Evolutionary conservation across 2,888 invertebrate species (phyloP).

Genomic region (Sericinus montela): DNA sequence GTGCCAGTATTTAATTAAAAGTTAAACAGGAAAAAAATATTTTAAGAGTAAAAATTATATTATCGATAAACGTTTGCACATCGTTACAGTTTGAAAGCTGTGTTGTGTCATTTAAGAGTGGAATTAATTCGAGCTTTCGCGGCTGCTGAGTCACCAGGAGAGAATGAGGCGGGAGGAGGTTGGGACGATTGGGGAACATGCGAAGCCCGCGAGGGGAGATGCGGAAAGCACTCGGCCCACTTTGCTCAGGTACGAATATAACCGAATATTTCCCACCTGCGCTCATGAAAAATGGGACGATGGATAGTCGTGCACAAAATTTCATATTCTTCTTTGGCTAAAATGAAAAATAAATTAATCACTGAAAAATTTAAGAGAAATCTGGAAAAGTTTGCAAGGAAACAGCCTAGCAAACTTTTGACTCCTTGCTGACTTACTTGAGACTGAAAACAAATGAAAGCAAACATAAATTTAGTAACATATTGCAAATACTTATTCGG

Average conservation of each 20-base stretch:
- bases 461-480: too few relatives aligned
- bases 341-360: too few relatives aligned
- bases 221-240: slow-evolving; percentile 67
- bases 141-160: slow-evolving; percentile 47
- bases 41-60: too few relatives aligned
- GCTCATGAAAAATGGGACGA: slow-evolving; percentile 46
- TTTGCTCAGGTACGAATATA: slow-evolving; percentile 70
- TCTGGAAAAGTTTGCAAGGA: too few relatives aligned
- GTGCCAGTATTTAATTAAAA: too few relatives aligned
- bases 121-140: slow-evolving; percentile 36
- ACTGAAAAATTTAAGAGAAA: too few relatives aligned
- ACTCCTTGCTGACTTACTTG: too few relatives aligned
- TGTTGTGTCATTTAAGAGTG: slow-evolving; percentile 19
- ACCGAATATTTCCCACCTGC: slow-evolving; percentile 73
- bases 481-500: too few relatives aligned
- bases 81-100: not conserved
- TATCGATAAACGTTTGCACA: not conserved
- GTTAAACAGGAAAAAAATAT: too few relatives aligned
- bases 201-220: slow-evolving; percentile 25
- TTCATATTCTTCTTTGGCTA: not conserved
- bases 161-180: slow-evolving; percentile 18
- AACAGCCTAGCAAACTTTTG: too few relatives aligned
- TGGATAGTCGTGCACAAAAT: slow-evolving; percentile 31
- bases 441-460: too few relatives aligned
- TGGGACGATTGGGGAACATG: slow-evolving; percentile 12